phyloP scores from a whole-genome alignment of 2,888 invertebrate species.

The Drosophila maculinotata region DNA sequence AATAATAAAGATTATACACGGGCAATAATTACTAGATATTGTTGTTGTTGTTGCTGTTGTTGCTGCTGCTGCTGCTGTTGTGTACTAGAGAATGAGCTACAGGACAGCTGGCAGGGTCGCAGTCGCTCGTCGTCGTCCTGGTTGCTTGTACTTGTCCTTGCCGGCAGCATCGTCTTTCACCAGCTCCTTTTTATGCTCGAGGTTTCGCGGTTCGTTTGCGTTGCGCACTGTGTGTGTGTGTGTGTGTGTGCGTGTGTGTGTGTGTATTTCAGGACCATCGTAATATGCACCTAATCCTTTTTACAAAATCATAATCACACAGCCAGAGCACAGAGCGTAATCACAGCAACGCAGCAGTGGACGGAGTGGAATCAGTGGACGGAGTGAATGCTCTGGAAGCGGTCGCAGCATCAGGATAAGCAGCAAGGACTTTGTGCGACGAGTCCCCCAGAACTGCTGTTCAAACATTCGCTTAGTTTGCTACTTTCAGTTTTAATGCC shows the following conservation, averaged over 20 bases:
- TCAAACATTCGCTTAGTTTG: slow-evolving; percentile 67
- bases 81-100: slow-evolving; percentile 36
- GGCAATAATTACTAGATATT: slow-evolving; percentile 75
- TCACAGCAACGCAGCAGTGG: slow-evolving; percentile 63
- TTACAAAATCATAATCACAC: slow-evolving; percentile 77
- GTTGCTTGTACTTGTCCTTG: slow-evolving; percentile 47
- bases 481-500: slow-evolving; percentile 67
- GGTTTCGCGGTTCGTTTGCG: slow-evolving; percentile 77
- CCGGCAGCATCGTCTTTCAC: slow-evolving; percentile 49
- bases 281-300: slow-evolving; percentile 80
- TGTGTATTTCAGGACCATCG: slow-evolving; percentile 47
- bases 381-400: slow-evolving; percentile 25
- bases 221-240: slow-evolving; percentile 16
- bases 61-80: slow-evolving; percentile 1
- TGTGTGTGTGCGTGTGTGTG: slow-evolving; percentile 11
- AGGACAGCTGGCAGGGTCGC: slow-evolving; percentile 42
- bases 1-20: slow-evolving; percentile 80
- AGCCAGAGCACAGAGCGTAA: slow-evolving; percentile 66
- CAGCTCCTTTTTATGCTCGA: slow-evolving; percentile 56
- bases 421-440: slow-evolving; percentile 40
- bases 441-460: slow-evolving; percentile 3
- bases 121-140: slow-evolving; percentile 25
- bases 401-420: slow-evolving; percentile 36
- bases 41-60: slow-evolving; percentile 26
- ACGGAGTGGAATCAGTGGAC: slow-evolving; percentile 25